Evolutionary conservation across 2,888 invertebrate species (phyloP).

Genomic region (Caenorhabditis virilis): DNA sequence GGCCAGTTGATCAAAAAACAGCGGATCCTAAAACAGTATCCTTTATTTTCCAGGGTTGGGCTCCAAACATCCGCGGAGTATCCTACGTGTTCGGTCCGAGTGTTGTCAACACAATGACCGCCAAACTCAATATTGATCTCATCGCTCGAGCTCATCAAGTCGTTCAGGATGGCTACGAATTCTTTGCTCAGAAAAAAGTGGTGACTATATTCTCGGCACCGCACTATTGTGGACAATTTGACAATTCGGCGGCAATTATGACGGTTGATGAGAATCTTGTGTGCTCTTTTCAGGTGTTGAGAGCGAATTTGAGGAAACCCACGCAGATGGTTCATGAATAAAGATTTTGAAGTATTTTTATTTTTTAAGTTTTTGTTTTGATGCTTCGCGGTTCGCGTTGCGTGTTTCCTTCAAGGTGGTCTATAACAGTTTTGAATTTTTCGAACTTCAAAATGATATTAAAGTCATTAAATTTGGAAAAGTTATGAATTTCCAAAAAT

Average conservation of each 20-base stretch:
- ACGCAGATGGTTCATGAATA: no score
- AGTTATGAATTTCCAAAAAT: no score
- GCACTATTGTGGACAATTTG: slow-evolving; percentile 58
- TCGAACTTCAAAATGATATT: no score
- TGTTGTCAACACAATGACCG: slow-evolving; percentile 68
- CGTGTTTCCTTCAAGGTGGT: no score
- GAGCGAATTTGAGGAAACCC: slow-evolving; percentile 14
- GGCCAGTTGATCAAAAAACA: not conserved
- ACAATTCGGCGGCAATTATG: slow-evolving; percentile 62
- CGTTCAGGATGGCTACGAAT: slow-evolving; percentile 75
- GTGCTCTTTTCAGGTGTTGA: slow-evolving; percentile 56
- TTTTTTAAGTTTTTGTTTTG: no score
- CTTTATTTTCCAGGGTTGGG: slow-evolving; percentile 38
- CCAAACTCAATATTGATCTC: slow-evolving; percentile 52
- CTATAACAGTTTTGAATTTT: no score
- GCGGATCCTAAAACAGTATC: not conserved
- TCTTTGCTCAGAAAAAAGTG: slow-evolving; percentile 69
- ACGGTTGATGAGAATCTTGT: slow-evolving; percentile 55
- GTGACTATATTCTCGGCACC: slow-evolving; percentile 57
- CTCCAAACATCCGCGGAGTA: slow-evolving; percentile 70
- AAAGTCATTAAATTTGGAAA: no score
- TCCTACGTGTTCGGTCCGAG: slow-evolving; percentile 74
- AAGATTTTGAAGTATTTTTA: no score
- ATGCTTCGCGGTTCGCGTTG: no score
- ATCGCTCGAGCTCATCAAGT: slow-evolving; percentile 68